Percentiles rank a stretch among this genome's conserved stretches.
phyloP scores from a whole-genome alignment of 2,797 vertebrate species.

The Etheostoma nigrum region DNA sequence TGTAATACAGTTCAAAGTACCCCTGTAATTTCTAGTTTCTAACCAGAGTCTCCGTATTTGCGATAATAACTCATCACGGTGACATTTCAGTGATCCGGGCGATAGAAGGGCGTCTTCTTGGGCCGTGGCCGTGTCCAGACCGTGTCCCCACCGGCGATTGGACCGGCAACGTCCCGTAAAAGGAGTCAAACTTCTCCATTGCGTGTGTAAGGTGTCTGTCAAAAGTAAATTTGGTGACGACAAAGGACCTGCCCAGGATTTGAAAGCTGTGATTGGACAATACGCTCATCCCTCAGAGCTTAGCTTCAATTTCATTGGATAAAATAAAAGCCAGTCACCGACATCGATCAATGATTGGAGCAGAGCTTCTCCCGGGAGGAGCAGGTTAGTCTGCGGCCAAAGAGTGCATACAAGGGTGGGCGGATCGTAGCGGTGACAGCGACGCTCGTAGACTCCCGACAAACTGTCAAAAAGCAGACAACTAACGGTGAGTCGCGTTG shows the following conservation, averaged over 20 bases:
- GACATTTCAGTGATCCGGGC: slow-evolving; percentile 59
- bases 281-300: accelerated
- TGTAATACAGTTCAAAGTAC: neutral
- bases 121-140: slow-evolving; percentile 46
- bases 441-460: slow-evolving; percentile 75
- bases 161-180: slow-evolving; percentile 76
- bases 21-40: neutral
- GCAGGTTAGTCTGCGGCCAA: slow-evolving; percentile 31
- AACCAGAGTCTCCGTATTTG: neutral
- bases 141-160: slow-evolving; percentile 64
- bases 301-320: slow-evolving; percentile 37
- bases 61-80: slow-evolving; percentile 26
- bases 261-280: slow-evolving; percentile 31
- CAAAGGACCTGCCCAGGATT: neutral
- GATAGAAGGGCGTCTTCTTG: slow-evolving; percentile 63
- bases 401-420: slow-evolving; percentile 76
- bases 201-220: slow-evolving; percentile 73
- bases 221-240: slow-evolving; percentile 62
- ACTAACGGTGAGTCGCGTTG: slow-evolving; percentile 79
- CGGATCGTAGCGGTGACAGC: slow-evolving; percentile 82
- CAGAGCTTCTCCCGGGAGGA: slow-evolving; percentile 23
- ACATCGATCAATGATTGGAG: slow-evolving; percentile 57
- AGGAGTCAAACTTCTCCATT: slow-evolving; percentile 83
- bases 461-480: slow-evolving; percentile 82
- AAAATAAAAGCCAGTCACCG: neutral